Evolutionary conservation across 2,888 invertebrate species (phyloP).

Genomic region (Idaea aversata): DNA sequence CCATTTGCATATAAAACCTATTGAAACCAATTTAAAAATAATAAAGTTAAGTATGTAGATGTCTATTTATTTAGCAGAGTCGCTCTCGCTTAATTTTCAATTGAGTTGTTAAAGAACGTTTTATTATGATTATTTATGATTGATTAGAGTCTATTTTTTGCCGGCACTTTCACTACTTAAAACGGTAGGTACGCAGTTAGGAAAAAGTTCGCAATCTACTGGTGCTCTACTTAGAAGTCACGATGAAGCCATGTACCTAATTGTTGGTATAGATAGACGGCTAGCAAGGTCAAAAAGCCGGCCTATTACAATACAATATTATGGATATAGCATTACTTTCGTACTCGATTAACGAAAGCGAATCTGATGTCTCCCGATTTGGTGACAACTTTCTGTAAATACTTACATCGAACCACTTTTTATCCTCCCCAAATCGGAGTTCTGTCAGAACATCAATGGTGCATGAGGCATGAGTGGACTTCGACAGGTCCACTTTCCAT

Average conservation of each 20-base stretch:
- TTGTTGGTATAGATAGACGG: conserved; percentile 38
- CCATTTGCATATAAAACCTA: conserved; percentile 42
- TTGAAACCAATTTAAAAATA: conserved; percentile 44
- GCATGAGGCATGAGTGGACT: conserved; percentile 50
- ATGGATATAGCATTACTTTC: conserved; percentile 49
- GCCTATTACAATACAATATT: conserved; percentile 55
- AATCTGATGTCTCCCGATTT: conserved; percentile 63
- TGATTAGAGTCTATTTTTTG: conserved; percentile 34
- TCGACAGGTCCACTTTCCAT: conserved; percentile 70
- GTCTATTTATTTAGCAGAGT: conserved; percentile 13
- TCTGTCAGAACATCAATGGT: conserved; percentile 69
- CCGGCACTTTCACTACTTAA: conserved; percentile 65
- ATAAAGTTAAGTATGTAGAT: conserved; percentile 23
- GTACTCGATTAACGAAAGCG: conserved; percentile 71
- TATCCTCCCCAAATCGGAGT: conserved; percentile 69
- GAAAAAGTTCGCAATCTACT: conserved; percentile 62
- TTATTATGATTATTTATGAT: conserved; percentile 19
- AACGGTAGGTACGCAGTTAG: conserved; percentile 33
- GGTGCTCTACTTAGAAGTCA: conserved; percentile 60
- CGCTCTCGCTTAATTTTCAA: conserved; percentile 37
- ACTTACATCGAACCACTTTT: conserved; percentile 64
- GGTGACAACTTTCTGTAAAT: conserved; percentile 72
- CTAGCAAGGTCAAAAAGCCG: conserved; percentile 70
- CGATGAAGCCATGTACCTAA: conserved; percentile 49
- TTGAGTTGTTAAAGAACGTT: conserved; percentile 30